Evolutionary conservation across 2,888 invertebrate genomes (phyloP).

Genomic region (Entomobrya proxima): DNA sequence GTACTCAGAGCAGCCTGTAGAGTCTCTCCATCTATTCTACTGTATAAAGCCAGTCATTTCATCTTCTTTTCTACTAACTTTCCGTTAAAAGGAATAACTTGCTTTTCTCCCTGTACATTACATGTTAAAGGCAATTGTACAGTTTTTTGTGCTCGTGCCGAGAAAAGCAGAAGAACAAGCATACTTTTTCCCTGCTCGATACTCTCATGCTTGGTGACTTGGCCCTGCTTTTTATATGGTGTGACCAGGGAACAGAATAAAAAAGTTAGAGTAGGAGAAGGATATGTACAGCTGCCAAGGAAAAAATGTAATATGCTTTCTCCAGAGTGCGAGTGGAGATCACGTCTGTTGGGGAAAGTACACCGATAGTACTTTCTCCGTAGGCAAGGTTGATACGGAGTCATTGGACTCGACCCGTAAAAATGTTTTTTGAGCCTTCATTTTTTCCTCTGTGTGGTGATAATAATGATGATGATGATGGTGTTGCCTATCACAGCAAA

Average conservation of each 20-base stretch:
- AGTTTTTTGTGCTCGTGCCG: slow-evolving; percentile 26
- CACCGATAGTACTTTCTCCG: background rate
- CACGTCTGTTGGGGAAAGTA: slow-evolving; percentile 17
- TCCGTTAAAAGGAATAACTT: background rate
- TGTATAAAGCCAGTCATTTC: slow-evolving; percentile 35
- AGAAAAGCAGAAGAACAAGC: background rate
- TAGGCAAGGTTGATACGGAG: background rate
- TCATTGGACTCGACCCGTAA: slow-evolving; percentile 35
- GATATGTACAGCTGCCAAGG: slow-evolving; percentile 15
- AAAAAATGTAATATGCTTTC: too few species aligned
- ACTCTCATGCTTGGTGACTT: too few species aligned
- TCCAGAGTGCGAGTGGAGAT: too few species aligned
- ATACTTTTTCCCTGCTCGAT: too few species aligned
- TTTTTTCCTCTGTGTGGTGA: background rate
- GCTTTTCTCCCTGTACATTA: background rate
- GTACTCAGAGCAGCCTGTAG: slow-evolving; percentile 70
- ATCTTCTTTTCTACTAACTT: slow-evolving; percentile 18
- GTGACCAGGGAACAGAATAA: too few species aligned
- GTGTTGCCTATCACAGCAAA: too few species aligned
- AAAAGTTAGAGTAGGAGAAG: background rate
- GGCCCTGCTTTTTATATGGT: too few species aligned
- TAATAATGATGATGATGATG: background rate
- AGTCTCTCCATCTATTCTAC: slow-evolving; percentile 54
- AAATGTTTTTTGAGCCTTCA: slow-evolving; percentile 46
- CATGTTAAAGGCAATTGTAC: background rate